phyloP scores from a whole-genome alignment of 2,113 vertebrate species.

The Edolisoma coerulescens region DNA sequence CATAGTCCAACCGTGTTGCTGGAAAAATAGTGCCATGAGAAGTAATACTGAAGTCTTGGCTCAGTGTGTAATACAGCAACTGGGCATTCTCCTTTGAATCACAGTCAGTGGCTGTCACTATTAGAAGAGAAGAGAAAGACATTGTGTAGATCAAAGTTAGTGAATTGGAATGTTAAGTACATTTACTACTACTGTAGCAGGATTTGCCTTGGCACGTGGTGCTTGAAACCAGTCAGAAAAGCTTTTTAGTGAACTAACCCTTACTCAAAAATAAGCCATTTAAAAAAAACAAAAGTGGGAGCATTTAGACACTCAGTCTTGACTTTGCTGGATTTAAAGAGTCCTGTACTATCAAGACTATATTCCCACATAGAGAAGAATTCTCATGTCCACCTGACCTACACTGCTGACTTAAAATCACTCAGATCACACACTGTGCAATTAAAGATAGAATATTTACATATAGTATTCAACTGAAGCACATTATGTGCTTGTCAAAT shows the following conservation, averaged over 20 bases:
- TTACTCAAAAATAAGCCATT: not conserved
- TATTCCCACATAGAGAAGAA: not conserved
- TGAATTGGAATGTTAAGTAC: not conserved
- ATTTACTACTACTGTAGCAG: not conserved
- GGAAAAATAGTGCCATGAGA: conserved; percentile 84
- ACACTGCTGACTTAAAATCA: not conserved
- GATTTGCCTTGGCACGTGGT: not conserved
- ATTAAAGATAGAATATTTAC: not conserved
- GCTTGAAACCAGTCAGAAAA: not conserved
- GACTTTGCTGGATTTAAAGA: not conserved
- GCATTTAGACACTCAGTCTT: not conserved
- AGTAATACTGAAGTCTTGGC: conserved; percentile 84
- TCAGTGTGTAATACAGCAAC: conserved; percentile 82
- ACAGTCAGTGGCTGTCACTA: conserved; percentile 87
- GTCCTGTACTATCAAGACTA: not conserved
- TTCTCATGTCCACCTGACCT: not conserved
- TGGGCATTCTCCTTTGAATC: conserved; percentile 84
- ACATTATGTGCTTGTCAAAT: not conserved
- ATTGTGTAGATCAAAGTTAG: not conserved
- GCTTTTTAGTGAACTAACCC: not conserved
- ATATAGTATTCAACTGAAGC: not conserved
- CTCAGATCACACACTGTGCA: not conserved
- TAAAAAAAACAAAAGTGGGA: not conserved
- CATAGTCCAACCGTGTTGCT: conserved; percentile 78
- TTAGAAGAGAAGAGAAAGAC: not conserved